These are phyloP conservation scores for Apodemia zela DNA, from an alignment of 2,888 invertebrate genomes.

Conservation along the genomic window DNA sequence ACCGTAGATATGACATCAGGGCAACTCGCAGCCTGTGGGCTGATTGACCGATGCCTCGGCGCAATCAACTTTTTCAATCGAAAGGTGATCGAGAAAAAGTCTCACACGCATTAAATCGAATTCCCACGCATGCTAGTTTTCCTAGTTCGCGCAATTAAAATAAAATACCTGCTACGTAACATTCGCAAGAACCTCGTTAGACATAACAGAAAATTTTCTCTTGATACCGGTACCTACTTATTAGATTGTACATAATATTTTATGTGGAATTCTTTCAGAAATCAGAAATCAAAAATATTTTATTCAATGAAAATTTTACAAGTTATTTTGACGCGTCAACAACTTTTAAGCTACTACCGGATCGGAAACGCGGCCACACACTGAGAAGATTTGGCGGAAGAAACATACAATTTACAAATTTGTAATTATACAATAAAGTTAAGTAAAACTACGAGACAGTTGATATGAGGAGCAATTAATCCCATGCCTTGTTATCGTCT, in stretches of 20 bases:
- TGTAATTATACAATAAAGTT: too few relatives aligned
- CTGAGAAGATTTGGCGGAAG: too few relatives aligned
- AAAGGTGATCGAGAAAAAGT: constrained; percentile 56
- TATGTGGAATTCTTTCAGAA: background rate
- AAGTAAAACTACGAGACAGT: too few relatives aligned
- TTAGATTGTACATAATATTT: background rate
- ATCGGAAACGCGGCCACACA: too few relatives aligned
- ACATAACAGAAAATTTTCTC: background rate
- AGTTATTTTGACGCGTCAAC: too few relatives aligned
- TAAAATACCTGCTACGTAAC: constrained; percentile 31
- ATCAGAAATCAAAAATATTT: too few relatives aligned
- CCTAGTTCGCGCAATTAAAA: constrained; percentile 54
- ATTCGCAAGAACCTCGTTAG: background rate
- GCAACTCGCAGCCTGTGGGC: constrained; percentile 35
- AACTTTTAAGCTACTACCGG: too few relatives aligned
- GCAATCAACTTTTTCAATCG: constrained; percentile 51
- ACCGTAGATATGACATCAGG: too few relatives aligned
- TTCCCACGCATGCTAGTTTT: constrained; percentile 68
- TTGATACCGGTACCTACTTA: background rate
- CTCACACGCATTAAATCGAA: constrained; percentile 62
- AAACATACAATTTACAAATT: too few relatives aligned
- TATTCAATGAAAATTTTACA: too few relatives aligned
- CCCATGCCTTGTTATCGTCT: too few relatives aligned
- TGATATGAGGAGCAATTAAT: too few relatives aligned
- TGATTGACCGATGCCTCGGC: constrained; percentile 35